Evolutionary conservation across 2,888 invertebrate species (phyloP).

Genomic region (Diogma glabrata): DNA sequence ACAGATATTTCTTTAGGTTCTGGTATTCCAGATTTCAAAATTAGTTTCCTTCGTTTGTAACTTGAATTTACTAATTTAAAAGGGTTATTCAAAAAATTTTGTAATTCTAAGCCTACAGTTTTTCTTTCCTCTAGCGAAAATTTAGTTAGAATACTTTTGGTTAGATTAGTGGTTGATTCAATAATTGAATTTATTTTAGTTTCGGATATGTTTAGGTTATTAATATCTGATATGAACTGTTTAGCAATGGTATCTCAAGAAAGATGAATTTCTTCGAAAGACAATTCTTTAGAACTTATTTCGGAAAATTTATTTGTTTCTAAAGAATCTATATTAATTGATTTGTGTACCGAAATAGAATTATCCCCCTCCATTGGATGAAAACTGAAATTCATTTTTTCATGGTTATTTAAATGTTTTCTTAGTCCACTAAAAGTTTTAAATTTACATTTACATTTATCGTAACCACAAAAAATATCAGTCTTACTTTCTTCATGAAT

Average conservation of each 20-base stretch:
- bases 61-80: background rate
- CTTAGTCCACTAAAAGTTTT: background rate
- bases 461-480: background rate
- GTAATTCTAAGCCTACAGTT: background rate
- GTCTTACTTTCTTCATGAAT: background rate
- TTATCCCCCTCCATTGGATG: background rate
- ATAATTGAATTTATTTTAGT: background rate
- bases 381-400: background rate
- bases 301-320: background rate
- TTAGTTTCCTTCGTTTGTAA: background rate
- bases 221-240: too few species aligned
- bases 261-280: background rate
- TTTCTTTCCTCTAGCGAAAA: background rate
- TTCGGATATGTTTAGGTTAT: background rate
- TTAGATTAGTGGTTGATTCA: background rate
- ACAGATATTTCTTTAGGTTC: background rate
- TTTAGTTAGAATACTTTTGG: background rate
- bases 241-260: too few species aligned
- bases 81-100: background rate
- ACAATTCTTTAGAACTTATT: background rate
- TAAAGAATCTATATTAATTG: background rate
- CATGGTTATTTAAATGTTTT: background rate
- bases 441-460: background rate
- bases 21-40: background rate
- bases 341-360: background rate